A percentile compares a stretch with the other conserved stretches of the same genome.
These are phyloP conservation scores for Drosophila eohydei DNA, from an alignment of 2,888 invertebrate genomes.

Conservation along the genomic window DNA sequence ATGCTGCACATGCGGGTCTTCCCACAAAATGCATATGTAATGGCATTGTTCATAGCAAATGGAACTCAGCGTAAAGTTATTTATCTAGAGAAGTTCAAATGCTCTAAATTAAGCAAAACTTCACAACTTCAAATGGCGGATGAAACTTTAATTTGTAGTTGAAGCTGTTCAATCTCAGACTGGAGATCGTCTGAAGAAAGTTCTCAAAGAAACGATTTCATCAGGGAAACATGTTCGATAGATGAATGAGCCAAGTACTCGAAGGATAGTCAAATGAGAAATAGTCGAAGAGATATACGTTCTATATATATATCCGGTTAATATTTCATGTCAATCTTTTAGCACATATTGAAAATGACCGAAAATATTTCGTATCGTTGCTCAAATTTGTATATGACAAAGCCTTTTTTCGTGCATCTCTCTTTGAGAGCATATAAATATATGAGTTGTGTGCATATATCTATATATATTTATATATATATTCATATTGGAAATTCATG, in stretches of 20 bases:
- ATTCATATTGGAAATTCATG: conserved; percentile 34
- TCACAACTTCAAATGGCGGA: neutral
- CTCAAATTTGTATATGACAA: conserved; percentile 15
- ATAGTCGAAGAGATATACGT: neutral
- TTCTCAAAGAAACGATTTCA: no score
- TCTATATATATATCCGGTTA: neutral
- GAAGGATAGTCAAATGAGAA: neutral
- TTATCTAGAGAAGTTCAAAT: neutral
- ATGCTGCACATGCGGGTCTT: conserved; percentile 47
- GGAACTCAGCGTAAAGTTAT: conserved; percentile 17
- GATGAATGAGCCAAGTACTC: no score
- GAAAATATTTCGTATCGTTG: neutral
- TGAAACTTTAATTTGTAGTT: neutral
- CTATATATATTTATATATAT: conserved; percentile 3
- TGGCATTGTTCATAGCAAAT: conserved; percentile 35
- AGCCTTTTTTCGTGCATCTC: neutral
- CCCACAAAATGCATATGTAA: conserved; percentile 51
- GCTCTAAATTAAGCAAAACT: neutral
- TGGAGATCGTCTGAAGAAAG: neutral
- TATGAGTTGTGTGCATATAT: neutral
- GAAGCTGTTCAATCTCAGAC: neutral
- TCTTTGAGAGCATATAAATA: no score
- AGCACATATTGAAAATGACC: neutral
- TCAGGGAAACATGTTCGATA: no score
- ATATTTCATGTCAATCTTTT: neutral